Base-by-base conservation (phyloP, 2,888 invertebrate species). In the Drosophila rellima region DNA sequence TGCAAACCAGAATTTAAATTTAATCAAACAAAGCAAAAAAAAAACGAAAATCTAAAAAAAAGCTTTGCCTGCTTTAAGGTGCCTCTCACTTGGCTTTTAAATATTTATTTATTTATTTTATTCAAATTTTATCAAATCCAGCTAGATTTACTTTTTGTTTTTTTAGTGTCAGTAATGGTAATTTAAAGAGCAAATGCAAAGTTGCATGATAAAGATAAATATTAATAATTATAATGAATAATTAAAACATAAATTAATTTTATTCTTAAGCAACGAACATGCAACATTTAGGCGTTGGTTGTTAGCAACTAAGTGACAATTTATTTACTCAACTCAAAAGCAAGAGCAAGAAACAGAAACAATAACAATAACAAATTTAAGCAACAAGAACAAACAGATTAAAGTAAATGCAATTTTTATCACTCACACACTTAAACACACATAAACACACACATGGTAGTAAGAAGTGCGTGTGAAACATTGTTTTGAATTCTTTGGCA, bases 1-100 rank as follows among this genome's bases (percentile, higher is more conserved):
- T 81, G 75, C 90, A 91, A 84, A 87, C 88, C 64, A 80, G 78
- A 66, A 80, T 83, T 75, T 90, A 81, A 70, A 47, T 33, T 4
- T 55, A 39, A 56, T 20, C 15, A 20, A 54, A 65, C 26, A 59
- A 50, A 44, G 31, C 15, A 39, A 29, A 18, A 40, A 31, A 15
- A 29, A 29, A 39, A 35, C 35, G 5, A 52, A 37, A 51, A 13
- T 55, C 15, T 11, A 31, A 13, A 51, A 23, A 33, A 39, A 40
- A 61, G 31, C 31, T 54, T 59, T 70, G 57, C 57, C 48, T 51
- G 15, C 45, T 63, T 26, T 1, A 8, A 13, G 51, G 56, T 56
- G 39, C 40, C 15, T 18, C 18, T 8, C 51, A 68, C 44, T 31
- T 50, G 26, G 51, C 64, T 52, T 60, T 62, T 37, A 10, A 23